Base-by-base conservation (phyloP, 2,888 invertebrate genomes). In the Sphaeridia pumilis region DNA sequence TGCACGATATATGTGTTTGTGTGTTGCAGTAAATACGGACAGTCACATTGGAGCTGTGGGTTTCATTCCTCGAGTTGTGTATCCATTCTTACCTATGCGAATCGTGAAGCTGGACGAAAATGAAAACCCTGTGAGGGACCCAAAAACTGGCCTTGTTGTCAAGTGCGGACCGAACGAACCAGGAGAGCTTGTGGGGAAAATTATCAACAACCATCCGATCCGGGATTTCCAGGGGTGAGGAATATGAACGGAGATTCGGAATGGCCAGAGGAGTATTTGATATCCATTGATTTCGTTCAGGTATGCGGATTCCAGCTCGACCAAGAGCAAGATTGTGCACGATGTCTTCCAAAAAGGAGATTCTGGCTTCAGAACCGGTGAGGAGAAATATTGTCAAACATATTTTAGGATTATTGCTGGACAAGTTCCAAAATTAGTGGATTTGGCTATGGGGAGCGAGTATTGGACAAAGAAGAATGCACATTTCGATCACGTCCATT, bases 1-100 rank as follows among this genome's bases (percentile, higher is more conserved):
- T 31, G 14, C 31, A 31, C 14, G 14, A 31, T 14, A 10, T 31
- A 14, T 31, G 31, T 31, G 31, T 31, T 31, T 52, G 27, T 35
- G 79, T 43, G 52, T 76, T 78, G 25, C 72, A 90, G 94, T 89
- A 4, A 97, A 97, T 69, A 80, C 83, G 26, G 89, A 93, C 70
- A 92, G 88, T 67, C 89, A 83, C 1, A 79, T 87, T 0, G 97
- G 97, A 7, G 87, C 95, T 0, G 88, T 95, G 58, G 97, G 97
- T 0, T 97, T 97, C 69, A 77, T 93, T 2, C 92, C 92, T 0
- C 78, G 89, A 38, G 85, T 95, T 36, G 75, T 94, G 17, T 95
- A 95, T 71, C 95, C 95, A 0, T 90, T 95, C 52, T 84, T 89
- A 0, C 83, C 98, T 56, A 87, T 98, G 64, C 84, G 81, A 70